Evolutionary conservation across 2,888 invertebrate genomes (phyloP).

Genomic region (Bimastos eiseni): DNA sequence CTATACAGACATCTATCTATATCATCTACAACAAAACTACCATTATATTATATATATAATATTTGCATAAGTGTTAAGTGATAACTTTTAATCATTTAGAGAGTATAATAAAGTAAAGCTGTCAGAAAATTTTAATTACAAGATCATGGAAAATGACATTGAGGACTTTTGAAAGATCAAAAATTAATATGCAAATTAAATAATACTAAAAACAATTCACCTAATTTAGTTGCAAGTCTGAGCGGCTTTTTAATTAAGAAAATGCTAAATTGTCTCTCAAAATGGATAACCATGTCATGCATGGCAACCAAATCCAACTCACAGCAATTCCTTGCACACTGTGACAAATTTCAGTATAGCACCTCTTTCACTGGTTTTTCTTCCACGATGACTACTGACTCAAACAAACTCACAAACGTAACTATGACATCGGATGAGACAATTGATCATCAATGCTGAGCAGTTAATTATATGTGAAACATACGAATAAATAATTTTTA

Average conservation of each 20-base stretch:
- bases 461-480: background rate
- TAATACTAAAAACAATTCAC: background rate
- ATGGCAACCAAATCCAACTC: background rate
- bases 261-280: background rate
- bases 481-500: background rate
- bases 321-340: background rate
- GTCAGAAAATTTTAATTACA: background rate
- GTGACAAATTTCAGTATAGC: conserved; percentile 6
- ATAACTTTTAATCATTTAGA: background rate
- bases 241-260: background rate
- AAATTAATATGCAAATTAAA: background rate
- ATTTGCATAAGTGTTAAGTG: background rate
- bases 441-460: background rate
- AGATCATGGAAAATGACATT: background rate
- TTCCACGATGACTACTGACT: background rate
- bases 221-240: background rate
- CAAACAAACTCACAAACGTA: background rate
- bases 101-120: background rate
- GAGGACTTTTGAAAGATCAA: background rate
- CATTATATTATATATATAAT: background rate
- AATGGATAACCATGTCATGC: background rate
- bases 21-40: background rate
- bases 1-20: background rate
- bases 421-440: background rate
- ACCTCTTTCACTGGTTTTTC: background rate